Conservation (phyloP, 2,888 invertebrate species). For the Bedellia somnulentella region DNA sequence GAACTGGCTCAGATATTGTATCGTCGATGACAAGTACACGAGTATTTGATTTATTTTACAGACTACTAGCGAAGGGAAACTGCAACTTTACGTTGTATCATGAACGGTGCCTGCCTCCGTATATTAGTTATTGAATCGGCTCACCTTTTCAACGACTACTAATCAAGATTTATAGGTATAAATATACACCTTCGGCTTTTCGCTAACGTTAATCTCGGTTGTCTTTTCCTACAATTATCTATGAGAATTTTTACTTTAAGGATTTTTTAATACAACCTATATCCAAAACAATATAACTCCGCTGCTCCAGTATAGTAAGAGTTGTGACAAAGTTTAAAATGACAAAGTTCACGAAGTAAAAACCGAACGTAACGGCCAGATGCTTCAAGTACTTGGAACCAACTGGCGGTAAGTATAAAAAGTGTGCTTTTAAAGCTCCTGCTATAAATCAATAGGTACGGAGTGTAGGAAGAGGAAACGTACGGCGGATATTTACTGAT, state of each 20-base stretch:
- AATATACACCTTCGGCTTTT: constrained; percentile 22
- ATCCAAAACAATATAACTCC: too few relatives aligned
- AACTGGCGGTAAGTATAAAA: constrained; percentile 50
- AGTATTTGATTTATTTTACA: constrained; percentile 40
- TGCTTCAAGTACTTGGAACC: constrained; percentile 54
- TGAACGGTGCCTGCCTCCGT: constrained; percentile 24
- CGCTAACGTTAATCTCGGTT: constrained; percentile 5
- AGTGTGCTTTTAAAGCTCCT: constrained; percentile 48
- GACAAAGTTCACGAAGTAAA: constrained; percentile 45
- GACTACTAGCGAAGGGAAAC: constrained; percentile 24
- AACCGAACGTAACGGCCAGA: constrained; percentile 48
- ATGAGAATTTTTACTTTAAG: too few relatives aligned
- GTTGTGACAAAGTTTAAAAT: constrained; percentile 28
- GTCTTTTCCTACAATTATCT: too few relatives aligned
- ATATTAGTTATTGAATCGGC: constrained; percentile 37
- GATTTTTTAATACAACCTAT: too few relatives aligned
- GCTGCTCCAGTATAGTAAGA: not conserved
- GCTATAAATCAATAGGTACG: constrained; percentile 50
- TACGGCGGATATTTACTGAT: constrained; percentile 46
- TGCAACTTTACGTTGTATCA: constrained; percentile 26
- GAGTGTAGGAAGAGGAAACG: constrained; percentile 39
- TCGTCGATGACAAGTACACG: constrained; percentile 38
- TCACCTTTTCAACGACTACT: constrained; percentile 33
- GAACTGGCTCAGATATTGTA: constrained; percentile 29
- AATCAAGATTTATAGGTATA: constrained; percentile 37